These are phyloP conservation scores for Dinomys branickii DNA, from an alignment of 2,113 vertebrate genomes.

Conservation along the genomic window DNA sequence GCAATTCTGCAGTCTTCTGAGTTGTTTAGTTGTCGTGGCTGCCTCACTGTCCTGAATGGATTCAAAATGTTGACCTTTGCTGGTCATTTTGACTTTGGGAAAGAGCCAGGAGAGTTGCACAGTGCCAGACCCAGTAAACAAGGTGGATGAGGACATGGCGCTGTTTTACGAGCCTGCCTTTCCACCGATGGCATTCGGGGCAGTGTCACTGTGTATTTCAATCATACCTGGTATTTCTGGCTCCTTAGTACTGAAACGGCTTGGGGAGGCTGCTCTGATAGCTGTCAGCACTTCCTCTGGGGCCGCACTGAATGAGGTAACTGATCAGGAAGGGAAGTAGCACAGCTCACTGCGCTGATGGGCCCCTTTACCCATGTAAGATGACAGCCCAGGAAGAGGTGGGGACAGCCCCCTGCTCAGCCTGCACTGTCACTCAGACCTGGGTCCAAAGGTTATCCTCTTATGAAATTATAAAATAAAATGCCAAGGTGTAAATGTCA, in stretches of 20 bases:
- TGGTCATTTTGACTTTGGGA: background rate
- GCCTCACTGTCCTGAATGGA: background rate
- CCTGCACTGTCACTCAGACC: background rate
- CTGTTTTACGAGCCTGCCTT: background rate
- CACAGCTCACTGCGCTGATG: background rate
- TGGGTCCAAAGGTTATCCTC: background rate
- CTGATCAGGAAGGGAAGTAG: background rate
- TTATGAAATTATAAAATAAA: conserved; percentile 43
- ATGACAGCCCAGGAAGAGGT: background rate
- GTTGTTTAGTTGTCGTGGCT: background rate
- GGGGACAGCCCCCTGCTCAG: background rate
- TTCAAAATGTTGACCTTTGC: background rate
- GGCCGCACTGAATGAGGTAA: background rate
- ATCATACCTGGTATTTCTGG: background rate
- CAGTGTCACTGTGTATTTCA: background rate
- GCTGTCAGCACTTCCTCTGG: background rate
- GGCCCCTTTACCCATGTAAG: background rate
- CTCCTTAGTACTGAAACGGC: background rate
- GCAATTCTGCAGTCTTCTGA: background rate
- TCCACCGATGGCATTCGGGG: background rate
- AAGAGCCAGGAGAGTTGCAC: background rate
- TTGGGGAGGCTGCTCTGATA: background rate
- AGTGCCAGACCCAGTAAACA: background rate
- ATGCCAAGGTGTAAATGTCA: conserved; percentile 32
- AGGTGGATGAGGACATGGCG: background rate